These are phyloP conservation scores for Mola mola DNA, from an alignment of 2,113 vertebrate genomes.

Conservation along the genomic window DNA sequence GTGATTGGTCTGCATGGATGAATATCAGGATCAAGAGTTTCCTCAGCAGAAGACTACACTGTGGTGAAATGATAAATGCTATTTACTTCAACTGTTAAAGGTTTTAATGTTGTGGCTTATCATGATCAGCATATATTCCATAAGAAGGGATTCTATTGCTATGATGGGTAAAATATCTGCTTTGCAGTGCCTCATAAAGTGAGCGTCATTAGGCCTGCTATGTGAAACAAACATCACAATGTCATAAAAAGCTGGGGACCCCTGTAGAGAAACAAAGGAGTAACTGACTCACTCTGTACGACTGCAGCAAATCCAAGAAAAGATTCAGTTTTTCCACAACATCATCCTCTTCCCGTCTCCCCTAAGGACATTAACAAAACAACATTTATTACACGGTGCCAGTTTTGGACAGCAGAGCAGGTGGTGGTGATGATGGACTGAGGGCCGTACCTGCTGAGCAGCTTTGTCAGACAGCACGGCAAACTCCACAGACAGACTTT, in stretches of 20 bases:
- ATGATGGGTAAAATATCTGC: background rate
- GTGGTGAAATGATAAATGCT: no score
- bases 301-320: conserved; percentile 96
- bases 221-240: conserved; percentile 11
- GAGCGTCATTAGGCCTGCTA: background rate
- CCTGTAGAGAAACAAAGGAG: background rate
- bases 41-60: no score
- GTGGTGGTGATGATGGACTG: conserved; percentile 15
- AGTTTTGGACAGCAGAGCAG: conserved; percentile 21
- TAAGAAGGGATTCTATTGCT: no score
- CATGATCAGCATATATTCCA: no score
- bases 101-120: no score
- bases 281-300: conserved; percentile 89
- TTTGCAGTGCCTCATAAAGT: background rate
- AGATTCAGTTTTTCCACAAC: conserved; percentile 97
- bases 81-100: no score
- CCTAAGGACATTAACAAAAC: conserved; percentile 80
- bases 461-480: conserved; percentile 93
- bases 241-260: background rate
- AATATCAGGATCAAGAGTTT: no score
- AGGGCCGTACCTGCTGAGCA: conserved; percentile 87
- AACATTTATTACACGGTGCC: conserved; percentile 18
- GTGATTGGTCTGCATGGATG: no score
- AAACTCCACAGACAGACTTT: conserved; percentile 93
- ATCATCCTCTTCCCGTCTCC: conserved; percentile 93